Evolutionary conservation across 2,797 vertebrate genomes (phyloP), one percentile per base, ranked within the genome.

Genomic region (Myripristis jacobus): DNA sequence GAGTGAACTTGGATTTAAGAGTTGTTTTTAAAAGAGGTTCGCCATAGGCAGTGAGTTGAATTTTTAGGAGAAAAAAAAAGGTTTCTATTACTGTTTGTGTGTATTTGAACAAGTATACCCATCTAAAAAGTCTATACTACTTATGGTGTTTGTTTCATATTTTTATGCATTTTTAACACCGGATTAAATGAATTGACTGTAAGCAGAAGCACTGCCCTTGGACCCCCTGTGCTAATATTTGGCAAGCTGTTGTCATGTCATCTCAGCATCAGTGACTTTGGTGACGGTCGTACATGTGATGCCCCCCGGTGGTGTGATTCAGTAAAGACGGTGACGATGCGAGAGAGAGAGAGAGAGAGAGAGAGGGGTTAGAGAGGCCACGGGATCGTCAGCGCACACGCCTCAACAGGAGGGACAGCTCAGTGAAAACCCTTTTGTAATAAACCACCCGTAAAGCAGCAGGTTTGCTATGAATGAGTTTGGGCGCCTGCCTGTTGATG

Each of bases 391-490:
- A 68, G 67, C 74, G 82, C 65, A 60, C 92, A 92, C 91, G 92
- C 92, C 92, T 92, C 87, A 59, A 82, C 89, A 87, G 92, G 91
- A 79, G 87, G 88, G 66, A 64, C 50, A 21, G 90, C 90, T 92
- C 94, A 85, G 79, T n/a, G 52, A 66, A 92, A 93, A 92, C 89
- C 82, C 89, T 92, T 94, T 94, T 94, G 93, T 95, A 95, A 94
- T 94, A 94, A 95, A 95, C 94, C 93, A 89, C 85, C 92, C 87
- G 70, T 94, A 91, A 94, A 94, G 92, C 92, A 93, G 84, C 89
- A 93, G 94, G 94, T 95, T 95, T 95, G 94, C 91, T 94, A 94
- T 93, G 94, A 94, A 93, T 92, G 93, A 90, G 94, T 95, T 94
- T 94, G 94, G 92, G 94, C 91, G 16, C 89, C 87, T 77, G 77